Evolutionary conservation across 2,888 invertebrate genomes (phyloP).

Genomic region (Pherbina coryleti): DNA sequence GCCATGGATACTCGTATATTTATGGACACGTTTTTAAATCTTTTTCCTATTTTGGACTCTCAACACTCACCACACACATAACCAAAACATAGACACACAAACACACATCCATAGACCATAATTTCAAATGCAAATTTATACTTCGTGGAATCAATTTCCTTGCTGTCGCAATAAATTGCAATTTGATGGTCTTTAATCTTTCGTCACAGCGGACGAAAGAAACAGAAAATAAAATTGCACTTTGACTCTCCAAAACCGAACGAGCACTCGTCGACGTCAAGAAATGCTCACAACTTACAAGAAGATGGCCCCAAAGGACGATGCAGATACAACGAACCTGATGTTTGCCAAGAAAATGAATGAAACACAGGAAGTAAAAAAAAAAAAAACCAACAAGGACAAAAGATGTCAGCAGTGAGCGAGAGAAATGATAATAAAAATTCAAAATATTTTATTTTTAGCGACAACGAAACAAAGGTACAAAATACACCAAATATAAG

Average conservation of each 20-base stretch:
- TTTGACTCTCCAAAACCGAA: not conserved
- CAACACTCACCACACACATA: not conserved
- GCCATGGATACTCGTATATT: too few species aligned
- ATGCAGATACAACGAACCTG: not conserved
- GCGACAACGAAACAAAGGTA: not conserved
- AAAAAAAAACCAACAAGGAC: not conserved
- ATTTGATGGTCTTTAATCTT: slow-evolving; percentile 19
- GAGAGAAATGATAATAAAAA: slow-evolving; percentile 17
- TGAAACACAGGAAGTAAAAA: not conserved
- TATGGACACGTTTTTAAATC: not conserved
- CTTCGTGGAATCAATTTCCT: slow-evolving; percentile 1
- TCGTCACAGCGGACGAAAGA: slow-evolving; percentile 12
- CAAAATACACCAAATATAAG: not conserved
- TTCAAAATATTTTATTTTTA: not conserved
- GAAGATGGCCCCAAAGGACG: not conserved
- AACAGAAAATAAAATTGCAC: slow-evolving; percentile 18
- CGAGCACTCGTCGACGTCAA: not conserved
- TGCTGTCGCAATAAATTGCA: slow-evolving; percentile 18
- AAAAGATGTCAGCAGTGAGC: not conserved
- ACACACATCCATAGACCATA: not conserved
- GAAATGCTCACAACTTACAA: not conserved
- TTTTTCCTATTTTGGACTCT: not conserved
- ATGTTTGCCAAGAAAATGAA: not conserved
- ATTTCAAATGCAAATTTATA: not conserved
- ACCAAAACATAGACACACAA: not conserved